A percentile compares a stretch with the other conserved stretches of the same genome.
These are phyloP conservation scores for Arvicanthis niloticus DNA, from an alignment of 2,113 vertebrate species.

Conservation along the genomic window DNA sequence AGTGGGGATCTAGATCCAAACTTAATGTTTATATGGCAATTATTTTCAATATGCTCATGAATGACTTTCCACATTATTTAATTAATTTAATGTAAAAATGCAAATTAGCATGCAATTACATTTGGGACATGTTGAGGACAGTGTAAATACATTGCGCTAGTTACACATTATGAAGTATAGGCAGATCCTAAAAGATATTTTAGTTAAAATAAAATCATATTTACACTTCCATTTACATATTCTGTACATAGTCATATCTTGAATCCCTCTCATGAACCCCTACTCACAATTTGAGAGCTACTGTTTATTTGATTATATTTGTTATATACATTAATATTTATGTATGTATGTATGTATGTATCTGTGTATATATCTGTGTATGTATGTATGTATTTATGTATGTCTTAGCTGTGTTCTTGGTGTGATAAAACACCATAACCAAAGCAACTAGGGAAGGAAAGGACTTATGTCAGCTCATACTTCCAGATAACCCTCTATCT, in stretches of 20 bases:
- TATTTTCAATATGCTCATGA: background rate
- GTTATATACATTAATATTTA: background rate
- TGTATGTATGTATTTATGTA: background rate
- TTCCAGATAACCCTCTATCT: background rate
- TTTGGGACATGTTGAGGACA: background rate
- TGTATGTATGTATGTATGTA: background rate
- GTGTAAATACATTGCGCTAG: background rate
- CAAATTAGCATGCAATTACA: background rate
- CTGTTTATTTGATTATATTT: background rate
- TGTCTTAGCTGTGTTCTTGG: background rate
- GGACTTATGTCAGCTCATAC: too few species aligned
- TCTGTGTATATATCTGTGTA: background rate
- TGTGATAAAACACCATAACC: background rate
- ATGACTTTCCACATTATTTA: background rate
- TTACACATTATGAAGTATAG: background rate
- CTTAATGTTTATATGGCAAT: background rate
- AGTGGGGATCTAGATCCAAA: background rate
- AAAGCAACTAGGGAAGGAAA: background rate
- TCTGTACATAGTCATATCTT: fast-evolving
- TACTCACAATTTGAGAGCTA: background rate
- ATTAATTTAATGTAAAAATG: background rate
- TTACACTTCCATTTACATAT: background rate
- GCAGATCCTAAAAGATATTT: background rate
- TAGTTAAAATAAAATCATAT: background rate
- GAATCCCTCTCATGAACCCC: background rate